Percentiles rank a stretch among this genome's conserved stretches.
Evolutionary conservation across 2,113 vertebrate species (phyloP).

Genomic region (Hucho hucho): DNA sequence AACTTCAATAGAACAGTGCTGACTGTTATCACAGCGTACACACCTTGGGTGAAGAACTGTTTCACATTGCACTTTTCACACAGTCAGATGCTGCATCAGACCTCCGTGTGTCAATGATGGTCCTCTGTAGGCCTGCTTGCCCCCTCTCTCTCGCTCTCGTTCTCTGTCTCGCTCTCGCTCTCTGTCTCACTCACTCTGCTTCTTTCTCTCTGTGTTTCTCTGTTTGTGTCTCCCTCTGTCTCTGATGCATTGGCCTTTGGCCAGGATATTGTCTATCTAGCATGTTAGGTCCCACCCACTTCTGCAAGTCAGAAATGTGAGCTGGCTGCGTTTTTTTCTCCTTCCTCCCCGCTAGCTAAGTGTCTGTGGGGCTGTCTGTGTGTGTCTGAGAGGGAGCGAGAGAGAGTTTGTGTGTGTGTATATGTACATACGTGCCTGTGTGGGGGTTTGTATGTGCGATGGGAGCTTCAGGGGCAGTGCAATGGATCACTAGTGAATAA

Average conservation of each 20-base stretch:
- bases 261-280: slow-evolving; percentile 71
- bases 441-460: slow-evolving; percentile 17
- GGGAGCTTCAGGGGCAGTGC: slow-evolving; percentile 35
- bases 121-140: not conserved
- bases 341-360: slow-evolving; percentile 52
- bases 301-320: slow-evolving; percentile 94
- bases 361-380: slow-evolving; percentile 47
- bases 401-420: not conserved
- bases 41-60: too few species aligned
- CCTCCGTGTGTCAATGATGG: too few species aligned
- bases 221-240: slow-evolving; percentile 26
- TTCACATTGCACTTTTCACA: too few species aligned
- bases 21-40: too few species aligned
- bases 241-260: slow-evolving; percentile 60
- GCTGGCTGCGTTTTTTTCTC: slow-evolving; percentile 73
- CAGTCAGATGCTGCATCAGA: too few species aligned
- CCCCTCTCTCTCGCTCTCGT: too few species aligned
- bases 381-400: not conserved
- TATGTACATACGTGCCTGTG: slow-evolving; percentile 16
- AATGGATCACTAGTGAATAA: slow-evolving; percentile 72
- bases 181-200: too few species aligned
- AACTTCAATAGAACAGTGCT: too few species aligned
- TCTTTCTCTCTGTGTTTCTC: slow-evolving; percentile 1
- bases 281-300: slow-evolving; percentile 82
- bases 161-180: too few species aligned